A percentile compares a stretch with the other conserved stretches of the same genome.
These are phyloP conservation scores for Siniperca scherzeri DNA, from an alignment of 2,797 vertebrate genomes.

Conservation along the genomic window DNA sequence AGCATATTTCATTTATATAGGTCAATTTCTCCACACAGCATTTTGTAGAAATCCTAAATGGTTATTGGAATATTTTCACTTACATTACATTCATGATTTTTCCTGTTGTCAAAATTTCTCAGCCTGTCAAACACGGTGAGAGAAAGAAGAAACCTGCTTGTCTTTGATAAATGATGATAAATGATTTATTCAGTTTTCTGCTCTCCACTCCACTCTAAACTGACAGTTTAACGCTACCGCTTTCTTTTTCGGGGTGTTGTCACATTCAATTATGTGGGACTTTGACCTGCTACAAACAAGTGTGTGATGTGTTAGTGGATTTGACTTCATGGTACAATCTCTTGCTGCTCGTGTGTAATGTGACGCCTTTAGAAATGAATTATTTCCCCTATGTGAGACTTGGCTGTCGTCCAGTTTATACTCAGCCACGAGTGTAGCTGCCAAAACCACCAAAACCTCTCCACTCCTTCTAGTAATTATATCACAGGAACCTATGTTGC, in stretches of 20 bases:
- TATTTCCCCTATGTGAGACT: slow-evolving; percentile 16
- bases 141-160: neutral
- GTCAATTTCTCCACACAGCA: neutral
- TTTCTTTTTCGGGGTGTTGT: slow-evolving; percentile 2
- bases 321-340: neutral
- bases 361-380: slow-evolving; percentile 15
- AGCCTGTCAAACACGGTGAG: neutral
- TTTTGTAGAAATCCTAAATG: slow-evolving; percentile 9
- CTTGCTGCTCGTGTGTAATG: neutral
- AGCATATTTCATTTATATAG: neutral
- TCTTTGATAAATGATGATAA: neutral
- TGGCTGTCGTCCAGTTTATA: slow-evolving; percentile 16
- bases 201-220: neutral
- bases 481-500: slow-evolving; percentile 1
- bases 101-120: neutral
- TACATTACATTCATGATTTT: neutral
- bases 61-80: slow-evolving; percentile 11
- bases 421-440: slow-evolving; percentile 28
- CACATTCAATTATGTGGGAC: neutral
- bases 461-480: slow-evolving; percentile 5
- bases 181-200: neutral
- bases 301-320: neutral
- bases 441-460: slow-evolving; percentile 52
- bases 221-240: too few species aligned
- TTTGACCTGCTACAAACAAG: neutral